phyloP scores from a whole-genome alignment of 2,888 invertebrate genomes.

The Chymomyza fuscimana region DNA sequence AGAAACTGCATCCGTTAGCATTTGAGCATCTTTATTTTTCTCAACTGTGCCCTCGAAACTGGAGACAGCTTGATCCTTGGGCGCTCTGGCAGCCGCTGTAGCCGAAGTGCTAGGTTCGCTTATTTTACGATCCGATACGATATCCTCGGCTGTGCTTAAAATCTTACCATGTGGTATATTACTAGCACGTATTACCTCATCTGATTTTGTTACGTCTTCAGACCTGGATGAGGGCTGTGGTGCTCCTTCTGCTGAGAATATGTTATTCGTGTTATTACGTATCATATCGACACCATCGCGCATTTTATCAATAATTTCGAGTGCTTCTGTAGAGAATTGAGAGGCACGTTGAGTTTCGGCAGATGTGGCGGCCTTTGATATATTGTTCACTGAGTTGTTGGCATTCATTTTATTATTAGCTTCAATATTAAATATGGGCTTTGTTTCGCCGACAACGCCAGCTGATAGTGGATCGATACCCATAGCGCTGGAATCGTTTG shows the following conservation, averaged over 20 bases:
- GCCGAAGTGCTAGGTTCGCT: not conserved
- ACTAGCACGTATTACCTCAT: slow-evolving; percentile 7
- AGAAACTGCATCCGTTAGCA: slow-evolving; percentile 78
- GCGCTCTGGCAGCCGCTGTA: slow-evolving; percentile 10
- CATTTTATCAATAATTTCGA: slow-evolving; percentile 85
- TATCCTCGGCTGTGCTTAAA: not conserved
- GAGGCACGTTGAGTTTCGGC: slow-evolving; percentile 60
- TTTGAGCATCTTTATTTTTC: slow-evolving; percentile 55
- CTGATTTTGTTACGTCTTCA: slow-evolving; percentile 11
- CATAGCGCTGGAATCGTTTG: slow-evolving; percentile 17
- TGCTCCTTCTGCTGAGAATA: slow-evolving; percentile 85
- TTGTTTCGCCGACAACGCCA: slow-evolving; percentile 73
- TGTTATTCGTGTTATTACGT: slow-evolving; percentile 89
- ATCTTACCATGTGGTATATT: slow-evolving; percentile 30
- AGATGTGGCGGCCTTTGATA: slow-evolving; percentile 69
- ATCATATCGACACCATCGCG: slow-evolving; percentile 86
- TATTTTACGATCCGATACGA: not conserved
- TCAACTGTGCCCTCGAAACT: slow-evolving; percentile 37
- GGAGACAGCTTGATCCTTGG: slow-evolving; percentile 15
- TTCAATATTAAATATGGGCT: slow-evolving; percentile 78
- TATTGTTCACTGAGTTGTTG: slow-evolving; percentile 77
- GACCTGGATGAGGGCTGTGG: slow-evolving; percentile 79
- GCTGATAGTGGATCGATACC: slow-evolving; percentile 13
- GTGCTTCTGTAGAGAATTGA: slow-evolving; percentile 81
- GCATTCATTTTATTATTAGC: slow-evolving; percentile 80